phyloP scores from a whole-genome alignment of 2,113 vertebrate species.

The Silurus meridionalis region DNA sequence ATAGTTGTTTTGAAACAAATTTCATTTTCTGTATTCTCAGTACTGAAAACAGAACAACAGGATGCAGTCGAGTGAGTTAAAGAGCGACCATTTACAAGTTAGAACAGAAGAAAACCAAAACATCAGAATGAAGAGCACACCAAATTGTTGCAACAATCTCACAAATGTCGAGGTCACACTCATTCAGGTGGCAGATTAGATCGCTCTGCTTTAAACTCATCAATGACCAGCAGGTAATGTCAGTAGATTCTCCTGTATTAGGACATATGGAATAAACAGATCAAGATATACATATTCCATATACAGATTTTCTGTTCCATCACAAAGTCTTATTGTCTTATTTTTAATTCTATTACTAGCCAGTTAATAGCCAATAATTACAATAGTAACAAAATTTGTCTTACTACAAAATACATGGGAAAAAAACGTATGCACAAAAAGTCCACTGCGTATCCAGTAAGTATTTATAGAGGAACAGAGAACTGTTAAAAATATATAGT shows the following conservation, averaged over 20 bases:
- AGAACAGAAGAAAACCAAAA: not conserved
- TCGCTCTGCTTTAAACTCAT: constrained; percentile 22
- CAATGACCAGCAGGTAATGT: constrained; percentile 58
- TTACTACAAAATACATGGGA: too few relatives aligned
- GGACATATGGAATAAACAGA: not conserved
- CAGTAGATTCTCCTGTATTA: constrained; percentile 32
- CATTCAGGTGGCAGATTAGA: constrained; percentile 60
- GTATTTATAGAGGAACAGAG: not conserved
- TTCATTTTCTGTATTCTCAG: too few relatives aligned
- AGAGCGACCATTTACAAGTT: not conserved
- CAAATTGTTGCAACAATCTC: constrained; percentile 57
- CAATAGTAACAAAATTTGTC: not conserved
- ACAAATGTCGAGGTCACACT: constrained; percentile 32
- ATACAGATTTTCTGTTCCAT: not conserved
- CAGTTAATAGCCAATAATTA: not conserved
- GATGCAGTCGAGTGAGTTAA: not conserved
- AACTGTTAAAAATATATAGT: not conserved
- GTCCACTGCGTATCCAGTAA: not conserved
- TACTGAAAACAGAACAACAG: not conserved
- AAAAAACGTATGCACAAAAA: too few relatives aligned
- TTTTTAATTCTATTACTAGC: not conserved
- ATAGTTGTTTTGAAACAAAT: not conserved
- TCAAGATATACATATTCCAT: not conserved
- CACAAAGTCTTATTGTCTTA: not conserved
- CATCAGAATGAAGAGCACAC: constrained; percentile 49